Evolutionary conservation across 2,113 vertebrate genomes (phyloP).

Genomic region (Xiphophorus maculatus): DNA sequence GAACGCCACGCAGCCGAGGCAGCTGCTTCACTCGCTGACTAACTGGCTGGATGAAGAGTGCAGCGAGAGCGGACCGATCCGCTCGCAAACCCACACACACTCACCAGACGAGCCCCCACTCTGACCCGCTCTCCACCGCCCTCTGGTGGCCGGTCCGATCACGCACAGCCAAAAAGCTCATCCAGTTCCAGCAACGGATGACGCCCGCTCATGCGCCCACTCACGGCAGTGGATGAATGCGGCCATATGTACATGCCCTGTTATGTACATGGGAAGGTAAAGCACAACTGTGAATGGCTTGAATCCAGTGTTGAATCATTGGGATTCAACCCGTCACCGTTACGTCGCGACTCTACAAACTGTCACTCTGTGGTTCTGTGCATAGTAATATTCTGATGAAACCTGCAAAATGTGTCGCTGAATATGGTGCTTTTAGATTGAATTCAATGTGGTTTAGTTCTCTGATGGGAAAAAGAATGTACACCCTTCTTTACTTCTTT

Average conservation of each 20-base stretch:
- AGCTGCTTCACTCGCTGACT: slow-evolving; percentile 7
- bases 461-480: too few relatives aligned
- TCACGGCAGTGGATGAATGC: slow-evolving; percentile 65
- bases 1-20: slow-evolving; percentile 27
- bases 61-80: slow-evolving; percentile 14
- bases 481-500: too few relatives aligned
- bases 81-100: slow-evolving; percentile 8
- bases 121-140: slow-evolving; percentile 55
- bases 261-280: slow-evolving; percentile 77
- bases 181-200: slow-evolving; percentile 62
- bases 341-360: slow-evolving; percentile 18
- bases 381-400: slow-evolving; percentile 54
- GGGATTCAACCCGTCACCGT: slow-evolving; percentile 57
- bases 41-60: slow-evolving; percentile 37
- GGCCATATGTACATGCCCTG: slow-evolving; percentile 71
- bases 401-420: slow-evolving; percentile 10
- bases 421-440: slow-evolving; percentile 22
- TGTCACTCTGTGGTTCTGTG: slow-evolving; percentile 39
- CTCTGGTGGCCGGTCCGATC: slow-evolving; percentile 64
- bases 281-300: slow-evolving; percentile 64
- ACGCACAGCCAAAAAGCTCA: slow-evolving; percentile 60
- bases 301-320: slow-evolving; percentile 33
- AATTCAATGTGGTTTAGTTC: too few relatives aligned
- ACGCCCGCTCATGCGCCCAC: slow-evolving; percentile 53
- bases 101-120: slow-evolving; percentile 37